phyloP scores from a whole-genome alignment of 2,888 invertebrate species.

The Drosophila leonis region DNA sequence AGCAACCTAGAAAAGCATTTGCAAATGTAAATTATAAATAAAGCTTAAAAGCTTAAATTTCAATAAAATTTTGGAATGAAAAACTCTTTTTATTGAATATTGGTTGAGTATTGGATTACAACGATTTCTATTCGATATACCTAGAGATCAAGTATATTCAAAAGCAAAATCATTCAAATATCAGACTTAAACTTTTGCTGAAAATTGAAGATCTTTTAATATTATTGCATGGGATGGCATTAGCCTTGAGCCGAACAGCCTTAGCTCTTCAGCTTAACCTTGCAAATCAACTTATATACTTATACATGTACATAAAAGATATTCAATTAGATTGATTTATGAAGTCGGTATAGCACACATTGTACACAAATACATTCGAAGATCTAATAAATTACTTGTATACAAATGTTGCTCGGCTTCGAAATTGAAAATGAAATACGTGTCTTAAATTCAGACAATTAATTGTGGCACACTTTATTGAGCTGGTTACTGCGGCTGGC shows the following conservation, averaged over 20 bases:
- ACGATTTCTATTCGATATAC: too few species aligned
- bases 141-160: rapidly evolving
- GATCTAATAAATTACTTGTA: not conserved
- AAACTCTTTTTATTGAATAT: too few species aligned
- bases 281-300: not conserved
- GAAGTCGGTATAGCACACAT: conserved; percentile 6
- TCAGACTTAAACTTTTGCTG: not conserved
- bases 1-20: too few species aligned
- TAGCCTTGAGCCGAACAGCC: not conserved
- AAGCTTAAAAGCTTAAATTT: too few species aligned
- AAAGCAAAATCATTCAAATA: too few species aligned
- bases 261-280: not conserved
- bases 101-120: too few species aligned
- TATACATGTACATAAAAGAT: not conserved
- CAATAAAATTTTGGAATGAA: too few species aligned
- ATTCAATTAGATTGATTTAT: conserved; percentile 5
- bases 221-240: not conserved
- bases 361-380: not conserved
- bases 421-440: not conserved
- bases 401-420: not conserved
- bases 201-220: not conserved
- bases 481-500: conserved; percentile 5
- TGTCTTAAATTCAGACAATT: conserved; percentile 1
- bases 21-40: too few species aligned
- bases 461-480: conserved; percentile 17